Percentiles rank a stretch among this genome's conserved stretches.
Evolutionary conservation across 2,888 invertebrate species (phyloP).

Genomic region (Trachelus tabidus): DNA sequence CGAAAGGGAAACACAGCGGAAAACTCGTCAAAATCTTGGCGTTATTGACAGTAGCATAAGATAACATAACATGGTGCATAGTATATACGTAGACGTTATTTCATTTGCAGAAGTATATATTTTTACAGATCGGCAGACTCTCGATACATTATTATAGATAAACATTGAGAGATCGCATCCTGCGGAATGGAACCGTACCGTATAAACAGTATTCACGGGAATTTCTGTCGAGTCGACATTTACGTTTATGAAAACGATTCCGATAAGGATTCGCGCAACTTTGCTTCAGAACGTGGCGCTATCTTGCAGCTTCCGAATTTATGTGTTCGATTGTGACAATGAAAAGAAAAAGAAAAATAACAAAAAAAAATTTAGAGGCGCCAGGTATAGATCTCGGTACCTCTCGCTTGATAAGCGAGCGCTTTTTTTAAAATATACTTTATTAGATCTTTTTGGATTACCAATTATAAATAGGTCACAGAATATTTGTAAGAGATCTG

Average conservation of each 20-base stretch:
- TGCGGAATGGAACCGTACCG: not conserved
- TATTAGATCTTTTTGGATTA: too few relatives aligned
- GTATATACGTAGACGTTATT: not conserved
- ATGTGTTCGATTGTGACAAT: not conserved
- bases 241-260: not conserved
- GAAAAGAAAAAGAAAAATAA: not conserved
- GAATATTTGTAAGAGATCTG: too few relatives aligned
- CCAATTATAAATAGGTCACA: too few relatives aligned
- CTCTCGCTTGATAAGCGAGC: conserved; percentile 64
- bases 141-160: not conserved
- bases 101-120: not conserved
- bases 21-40: too few relatives aligned
- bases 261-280: not conserved
- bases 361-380: conserved; percentile 46
- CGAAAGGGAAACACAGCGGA: too few relatives aligned
- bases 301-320: not conserved
- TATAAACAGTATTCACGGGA: not conserved
- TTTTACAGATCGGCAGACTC: not conserved
- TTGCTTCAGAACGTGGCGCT: not conserved
- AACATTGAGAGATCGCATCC: not conserved
- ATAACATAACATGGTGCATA: too few relatives aligned
- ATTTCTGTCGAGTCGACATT: not conserved
- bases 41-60: too few relatives aligned
- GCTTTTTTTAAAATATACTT: conserved; percentile 24
- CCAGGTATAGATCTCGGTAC: conserved; percentile 62